A percentile compares a stretch with the other conserved stretches of the same genome.
phyloP scores from a whole-genome alignment of 2,888 invertebrate genomes.

The Archips xylosteana region DNA sequence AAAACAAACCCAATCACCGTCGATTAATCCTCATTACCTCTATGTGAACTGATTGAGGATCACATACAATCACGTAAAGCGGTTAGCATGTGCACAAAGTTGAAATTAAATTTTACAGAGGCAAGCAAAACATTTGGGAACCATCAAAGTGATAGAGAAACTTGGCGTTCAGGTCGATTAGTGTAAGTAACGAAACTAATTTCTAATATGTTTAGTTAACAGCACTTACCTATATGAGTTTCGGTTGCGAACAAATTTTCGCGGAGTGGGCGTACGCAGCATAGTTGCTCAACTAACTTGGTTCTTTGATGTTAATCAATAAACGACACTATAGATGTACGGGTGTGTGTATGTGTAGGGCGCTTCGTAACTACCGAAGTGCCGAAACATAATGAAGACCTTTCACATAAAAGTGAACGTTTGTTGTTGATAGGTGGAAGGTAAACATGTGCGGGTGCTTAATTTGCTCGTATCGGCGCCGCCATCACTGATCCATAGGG shows the following conservation, averaged over 20 bases:
- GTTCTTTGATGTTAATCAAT: constrained; percentile 69
- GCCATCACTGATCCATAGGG: constrained; percentile 15
- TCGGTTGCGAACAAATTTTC: constrained; percentile 67
- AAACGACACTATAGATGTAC: constrained; percentile 49
- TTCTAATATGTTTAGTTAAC: constrained; percentile 80
- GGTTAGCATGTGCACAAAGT: constrained; percentile 42
- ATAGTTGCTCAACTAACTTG: constrained; percentile 73
- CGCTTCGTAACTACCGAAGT: constrained; percentile 30
- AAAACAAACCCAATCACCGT: constrained; percentile 27
- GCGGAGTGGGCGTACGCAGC: constrained; percentile 55
- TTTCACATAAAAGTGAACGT: constrained; percentile 42
- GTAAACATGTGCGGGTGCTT: constrained; percentile 35
- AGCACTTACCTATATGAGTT: constrained; percentile 72
- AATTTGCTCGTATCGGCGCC: constrained; percentile 31
- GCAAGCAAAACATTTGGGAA: constrained; percentile 46
- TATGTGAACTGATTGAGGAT: constrained; percentile 14
- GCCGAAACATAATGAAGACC: constrained; percentile 39
- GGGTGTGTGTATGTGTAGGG: constrained; percentile 45
- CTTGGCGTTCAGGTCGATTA: constrained; percentile 71
- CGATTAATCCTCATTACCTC: constrained; percentile 25
- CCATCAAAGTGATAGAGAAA: constrained; percentile 73
- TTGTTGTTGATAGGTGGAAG: constrained; percentile 41
- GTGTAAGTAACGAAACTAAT: constrained; percentile 76
- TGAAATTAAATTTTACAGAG: constrained; percentile 37
- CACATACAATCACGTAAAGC: constrained; percentile 33